These are phyloP conservation scores for Leptestheria dahalacensis DNA, from an alignment of 1,140 invertebrate species.

Conservation along the genomic window DNA sequence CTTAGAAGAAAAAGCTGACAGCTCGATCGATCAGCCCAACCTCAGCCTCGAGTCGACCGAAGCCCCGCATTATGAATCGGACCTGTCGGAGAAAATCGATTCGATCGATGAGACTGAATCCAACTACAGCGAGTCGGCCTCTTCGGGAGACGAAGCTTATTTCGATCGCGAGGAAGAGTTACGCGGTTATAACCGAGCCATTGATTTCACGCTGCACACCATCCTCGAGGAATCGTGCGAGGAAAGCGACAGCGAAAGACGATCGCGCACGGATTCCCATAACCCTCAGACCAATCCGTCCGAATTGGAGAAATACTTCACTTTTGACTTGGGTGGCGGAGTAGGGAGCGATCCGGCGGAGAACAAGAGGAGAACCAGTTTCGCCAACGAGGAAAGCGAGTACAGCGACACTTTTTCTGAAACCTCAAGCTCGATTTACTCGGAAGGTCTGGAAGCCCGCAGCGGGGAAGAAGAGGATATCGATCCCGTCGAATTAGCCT, in stretches of 20 bases:
- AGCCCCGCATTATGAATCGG: conserved; percentile 9
- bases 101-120: conserved; percentile 22
- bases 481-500: conserved; percentile 55
- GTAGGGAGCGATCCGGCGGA: conserved; percentile 26
- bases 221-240: conserved; percentile 88
- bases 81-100: conserved; percentile 17
- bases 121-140: conserved; percentile 22
- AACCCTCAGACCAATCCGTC: conserved; percentile 35
- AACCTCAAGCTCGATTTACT: conserved; percentile 64
- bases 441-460: conserved; percentile 57
- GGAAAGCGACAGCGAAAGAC: conserved; percentile 43
- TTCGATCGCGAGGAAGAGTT: conserved; percentile 61
- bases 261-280: conserved; percentile 42
- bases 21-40: conserved; percentile 15
- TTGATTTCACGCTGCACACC: conserved; percentile 80
- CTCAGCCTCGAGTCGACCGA: conserved; percentile 13
- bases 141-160: conserved; percentile 30
- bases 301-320: conserved; percentile 81
- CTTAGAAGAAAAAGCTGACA: conserved; percentile 17
- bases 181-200: conserved; percentile 52
- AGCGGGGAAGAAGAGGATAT: conserved; percentile 31
- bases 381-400: conserved; percentile 28
- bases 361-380: conserved; percentile 17
- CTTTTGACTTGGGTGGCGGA: conserved; percentile 53
- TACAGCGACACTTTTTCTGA: conserved; percentile 57